Evolutionary conservation across 2,113 vertebrate species (phyloP), one percentile per base, ranked within the genome.

Genomic region (Cryptoleucopteryx plumbea): DNA sequence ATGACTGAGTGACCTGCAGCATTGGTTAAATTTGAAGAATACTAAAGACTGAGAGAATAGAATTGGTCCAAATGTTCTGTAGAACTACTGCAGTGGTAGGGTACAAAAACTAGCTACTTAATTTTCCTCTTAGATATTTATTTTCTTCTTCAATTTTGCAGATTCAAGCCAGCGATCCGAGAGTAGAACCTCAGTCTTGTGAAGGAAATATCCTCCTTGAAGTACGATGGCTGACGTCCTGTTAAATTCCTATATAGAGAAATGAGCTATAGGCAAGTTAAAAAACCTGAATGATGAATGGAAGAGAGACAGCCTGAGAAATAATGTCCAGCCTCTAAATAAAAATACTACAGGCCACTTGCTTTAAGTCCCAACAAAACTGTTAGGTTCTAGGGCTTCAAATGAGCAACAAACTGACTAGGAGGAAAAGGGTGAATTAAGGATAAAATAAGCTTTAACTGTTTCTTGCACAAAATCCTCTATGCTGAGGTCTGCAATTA

Each of bases 171-270:
- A 14, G 22, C 29, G 34, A 15, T 29, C 36, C 31, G 3, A 12
- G 71, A 42, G 45, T 0, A 70, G 72, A 68, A 53, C 48, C 48
- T 72, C 34, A 10, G 16, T 10, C 3, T 0, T 0, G 16, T 4
- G 65, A 47, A 52, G 65, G 53, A 50, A 71, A 34, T 4, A 8
- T 50, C 45, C 47, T 36, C 23, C 61, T 17, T 32, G 55, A 48
- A 20, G 66, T 6, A 2, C 14, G 5, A 5, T 38, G 42, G 19
- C 5, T 36, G 71, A 9, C 1, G 8, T 25, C 40, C 52, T 13
- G 3, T 14, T 29, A 18, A 23, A 59, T 34, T 32, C 68, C 10
- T 0, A 0, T 0, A 4, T 4, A 20, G 75, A 20, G 55, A 36
- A 22, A 9, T 11, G 45, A 52, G 50, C 71, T 40, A 6, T 9